Evolutionary conservation across 2,113 vertebrate species (phyloP), one percentile per base, ranked within the genome.

Genomic region (Cynoglossus semilaevis): DNA sequence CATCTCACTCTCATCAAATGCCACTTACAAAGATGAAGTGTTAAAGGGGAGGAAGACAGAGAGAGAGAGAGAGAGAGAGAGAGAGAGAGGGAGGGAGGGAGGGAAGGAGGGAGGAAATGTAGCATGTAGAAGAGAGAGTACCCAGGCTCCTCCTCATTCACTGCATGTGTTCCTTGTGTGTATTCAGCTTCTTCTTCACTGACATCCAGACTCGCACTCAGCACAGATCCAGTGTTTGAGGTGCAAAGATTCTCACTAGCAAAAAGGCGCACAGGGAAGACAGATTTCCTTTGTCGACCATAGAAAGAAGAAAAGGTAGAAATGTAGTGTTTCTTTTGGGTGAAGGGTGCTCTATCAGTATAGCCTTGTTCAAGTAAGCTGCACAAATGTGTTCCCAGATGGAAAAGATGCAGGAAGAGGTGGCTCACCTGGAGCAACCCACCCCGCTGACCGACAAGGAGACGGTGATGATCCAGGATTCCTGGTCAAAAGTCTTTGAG

Each of bases 401-500:
- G 85, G 85, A 87, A 71, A 83, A 77, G 80, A 78, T 77, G 75
- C 84, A 84, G 69, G 69, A 61, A 68, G 80, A 67, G 67, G 70
- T 65, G 74, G 70, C 82, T 37, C 70, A 78, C 76, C 79, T 70
- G 68, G 84, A 88, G 77, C 48, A 43, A 12, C 82, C 84, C 1
- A 80, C 73, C 55, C 65, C 83, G 0, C 77, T 91, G 63, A 88
- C 79, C 6, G 86, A 90, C 49, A 77, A 70, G 51, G 90, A 91
- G 48, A 78, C 9, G 64, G 51, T 70, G 61, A 68, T 83, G 58
- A 76, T 91, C 73, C 82, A 85, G 79, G 85, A 86, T 59, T 88
- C 88, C 16, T 91, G 90, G 90, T 59, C 58, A 7, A 81, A 87
- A 19, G 88, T 91, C 68, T 89, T 81, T 54, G 41, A 84, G 73